Percentiles rank a stretch among this genome's conserved stretches.
Conservation (phyloP, 2,888 invertebrate genomes). For the Eristalis tenax region DNA sequence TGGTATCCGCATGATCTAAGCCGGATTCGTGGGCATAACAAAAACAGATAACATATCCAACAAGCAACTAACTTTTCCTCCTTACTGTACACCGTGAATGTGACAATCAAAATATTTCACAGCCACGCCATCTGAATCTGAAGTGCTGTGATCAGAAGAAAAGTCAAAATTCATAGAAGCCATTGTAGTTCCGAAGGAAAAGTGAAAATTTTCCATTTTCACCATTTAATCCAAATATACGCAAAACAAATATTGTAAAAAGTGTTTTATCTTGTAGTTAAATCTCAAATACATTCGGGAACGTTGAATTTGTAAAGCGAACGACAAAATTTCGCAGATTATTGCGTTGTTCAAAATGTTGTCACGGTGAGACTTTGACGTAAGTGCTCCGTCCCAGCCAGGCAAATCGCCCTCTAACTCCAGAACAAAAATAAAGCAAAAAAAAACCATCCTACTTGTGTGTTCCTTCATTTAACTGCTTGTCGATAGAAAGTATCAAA, state of each 20-base stretch:
- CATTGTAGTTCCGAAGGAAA: conserved; percentile 54
- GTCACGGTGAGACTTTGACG: conserved; percentile 69
- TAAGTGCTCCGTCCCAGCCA: conserved; percentile 53
- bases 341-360: conserved; percentile 61
- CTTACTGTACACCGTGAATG: conserved; percentile 17
- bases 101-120: background rate
- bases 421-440: conserved; percentile 21
- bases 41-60: background rate
- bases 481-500: background rate
- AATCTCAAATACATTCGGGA: background rate
- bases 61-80: background rate
- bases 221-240: conserved; percentile 18
- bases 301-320: background rate
- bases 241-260: conserved; percentile 29
- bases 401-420: conserved; percentile 14
- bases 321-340: conserved; percentile 38
- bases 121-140: conserved; percentile 29
- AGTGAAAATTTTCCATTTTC: conserved; percentile 60
- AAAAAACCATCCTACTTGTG: background rate
- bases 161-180: conserved; percentile 61
- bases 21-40: too few relatives aligned
- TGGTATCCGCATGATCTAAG: too few relatives aligned
- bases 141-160: conserved; percentile 1
- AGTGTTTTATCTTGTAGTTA: background rate
- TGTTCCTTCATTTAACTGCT: background rate